A percentile compares a stretch with the other conserved stretches of the same genome.
Conservation (phyloP, 2,888 invertebrate species). For the Petrolisthes cinctipes region DNA sequence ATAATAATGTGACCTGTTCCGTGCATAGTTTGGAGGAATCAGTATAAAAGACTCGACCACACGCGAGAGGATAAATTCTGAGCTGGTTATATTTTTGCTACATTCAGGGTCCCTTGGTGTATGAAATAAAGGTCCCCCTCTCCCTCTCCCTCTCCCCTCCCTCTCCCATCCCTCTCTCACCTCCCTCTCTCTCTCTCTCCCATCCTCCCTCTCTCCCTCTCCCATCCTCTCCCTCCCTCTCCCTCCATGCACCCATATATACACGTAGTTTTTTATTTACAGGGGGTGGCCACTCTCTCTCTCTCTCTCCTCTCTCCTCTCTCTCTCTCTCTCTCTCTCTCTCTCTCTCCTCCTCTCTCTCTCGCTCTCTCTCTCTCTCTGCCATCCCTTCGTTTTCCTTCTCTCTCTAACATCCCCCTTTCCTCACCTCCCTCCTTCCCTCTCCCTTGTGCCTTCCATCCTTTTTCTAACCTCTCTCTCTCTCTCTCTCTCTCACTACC, state of each 20-base stretch:
- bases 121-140: neutral
- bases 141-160: neutral
- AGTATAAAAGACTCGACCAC: too few species aligned
- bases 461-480: neutral
- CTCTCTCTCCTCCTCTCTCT: neutral
- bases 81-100: too few species aligned
- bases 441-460: neutral
- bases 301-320: constrained; percentile 15
- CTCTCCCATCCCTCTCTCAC: too few species aligned
- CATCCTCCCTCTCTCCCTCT: neutral
- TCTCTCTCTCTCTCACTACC: neutral
- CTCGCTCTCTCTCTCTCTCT: neutral
- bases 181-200: neutral
- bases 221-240: neutral
- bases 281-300: neutral
- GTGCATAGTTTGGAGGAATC: too few species aligned
- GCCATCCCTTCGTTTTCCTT: neutral
- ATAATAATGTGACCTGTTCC: too few species aligned
- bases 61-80: too few species aligned
- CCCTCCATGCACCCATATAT: neutral
- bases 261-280: neutral
- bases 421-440: neutral
- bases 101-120: neutral
- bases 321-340: constrained; percentile 13
- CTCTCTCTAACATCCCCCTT: neutral